phyloP scores from a whole-genome alignment of 2,888 invertebrate genomes.

The Axea sp. region DNA sequence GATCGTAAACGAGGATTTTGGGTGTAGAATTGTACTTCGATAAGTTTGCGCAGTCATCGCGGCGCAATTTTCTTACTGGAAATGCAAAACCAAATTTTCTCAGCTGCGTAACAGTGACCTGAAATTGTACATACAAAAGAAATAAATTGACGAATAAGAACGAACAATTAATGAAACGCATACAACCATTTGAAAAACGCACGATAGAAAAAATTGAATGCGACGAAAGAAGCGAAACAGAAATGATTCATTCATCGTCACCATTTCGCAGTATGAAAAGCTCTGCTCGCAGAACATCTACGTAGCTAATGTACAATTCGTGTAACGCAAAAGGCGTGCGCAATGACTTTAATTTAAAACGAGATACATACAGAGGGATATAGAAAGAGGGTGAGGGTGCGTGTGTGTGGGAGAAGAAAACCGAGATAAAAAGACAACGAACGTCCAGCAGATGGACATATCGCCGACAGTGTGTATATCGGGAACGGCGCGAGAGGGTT shows the following conservation, averaged over 20 bases:
- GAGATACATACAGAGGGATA: constrained; percentile 25
- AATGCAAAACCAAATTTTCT: constrained; percentile 24
- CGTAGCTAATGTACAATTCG: constrained; percentile 42
- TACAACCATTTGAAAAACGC: constrained; percentile 6
- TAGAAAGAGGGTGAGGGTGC: constrained; percentile 5
- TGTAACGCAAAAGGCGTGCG: constrained; percentile 24
- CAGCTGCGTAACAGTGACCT: not conserved
- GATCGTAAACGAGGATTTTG: constrained; percentile 18
- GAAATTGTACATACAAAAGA: not conserved
- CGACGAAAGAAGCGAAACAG: not conserved
- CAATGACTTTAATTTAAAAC: constrained; percentile 34
- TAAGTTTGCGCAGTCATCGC: constrained; percentile 42
- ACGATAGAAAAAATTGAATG: not conserved
- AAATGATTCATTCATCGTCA: not conserved
- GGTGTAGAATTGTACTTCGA: constrained; percentile 49
- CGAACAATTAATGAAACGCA: constrained; percentile 1
- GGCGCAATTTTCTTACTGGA: constrained; percentile 30
- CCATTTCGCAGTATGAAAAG: constrained; percentile 28
- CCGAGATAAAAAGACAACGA: not conserved
- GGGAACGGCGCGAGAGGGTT: constrained; percentile 65
- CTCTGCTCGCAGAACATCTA: constrained; percentile 18
- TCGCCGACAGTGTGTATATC: constrained; percentile 66
- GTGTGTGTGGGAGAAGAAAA: constrained; percentile 71
- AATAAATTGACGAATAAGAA: constrained; percentile 3
- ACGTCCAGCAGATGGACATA: not conserved